These are phyloP conservation scores for Aelia acuminata DNA, from an alignment of 2,888 invertebrate species.

Conservation along the genomic window DNA sequence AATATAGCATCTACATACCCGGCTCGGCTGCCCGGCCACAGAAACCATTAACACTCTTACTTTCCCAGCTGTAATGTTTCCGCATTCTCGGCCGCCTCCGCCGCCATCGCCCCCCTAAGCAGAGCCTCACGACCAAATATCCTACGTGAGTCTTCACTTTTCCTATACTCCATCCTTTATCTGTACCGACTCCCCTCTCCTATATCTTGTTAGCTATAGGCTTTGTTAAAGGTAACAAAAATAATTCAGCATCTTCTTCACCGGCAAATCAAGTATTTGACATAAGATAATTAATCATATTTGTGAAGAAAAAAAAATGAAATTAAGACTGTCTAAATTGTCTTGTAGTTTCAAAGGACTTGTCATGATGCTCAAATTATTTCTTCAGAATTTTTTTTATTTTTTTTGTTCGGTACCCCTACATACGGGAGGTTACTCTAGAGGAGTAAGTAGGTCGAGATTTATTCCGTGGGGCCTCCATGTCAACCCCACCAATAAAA, in stretches of 20 bases:
- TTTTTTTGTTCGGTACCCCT: no score
- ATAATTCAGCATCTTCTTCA: not conserved
- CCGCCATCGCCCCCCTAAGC: conserved; percentile 7
- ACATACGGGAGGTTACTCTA: no score
- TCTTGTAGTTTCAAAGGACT: no score
- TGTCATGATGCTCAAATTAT: no score
- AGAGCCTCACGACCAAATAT: conserved; percentile 36
- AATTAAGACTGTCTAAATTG: no score
- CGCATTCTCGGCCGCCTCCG: conserved; percentile 32
- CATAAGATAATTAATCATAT: no score
- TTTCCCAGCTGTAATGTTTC: conserved; percentile 13
- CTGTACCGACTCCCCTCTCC: not conserved
- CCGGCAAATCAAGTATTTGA: not conserved
- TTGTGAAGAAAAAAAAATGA: no score
- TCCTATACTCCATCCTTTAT: not conserved
- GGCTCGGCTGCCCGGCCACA: not conserved
- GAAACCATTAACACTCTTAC: conserved; percentile 36
- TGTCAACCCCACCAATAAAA: no score
- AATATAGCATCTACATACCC: conserved; percentile 27
- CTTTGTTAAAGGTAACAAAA: not conserved
- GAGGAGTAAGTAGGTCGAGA: no score
- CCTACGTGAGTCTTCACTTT: conserved; percentile 50
- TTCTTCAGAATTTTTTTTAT: no score
- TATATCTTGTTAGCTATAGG: not conserved
- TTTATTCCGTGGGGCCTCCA: no score